phyloP scores from a whole-genome alignment of 2,113 vertebrate genomes.

The Ploceus nigricollis region DNA sequence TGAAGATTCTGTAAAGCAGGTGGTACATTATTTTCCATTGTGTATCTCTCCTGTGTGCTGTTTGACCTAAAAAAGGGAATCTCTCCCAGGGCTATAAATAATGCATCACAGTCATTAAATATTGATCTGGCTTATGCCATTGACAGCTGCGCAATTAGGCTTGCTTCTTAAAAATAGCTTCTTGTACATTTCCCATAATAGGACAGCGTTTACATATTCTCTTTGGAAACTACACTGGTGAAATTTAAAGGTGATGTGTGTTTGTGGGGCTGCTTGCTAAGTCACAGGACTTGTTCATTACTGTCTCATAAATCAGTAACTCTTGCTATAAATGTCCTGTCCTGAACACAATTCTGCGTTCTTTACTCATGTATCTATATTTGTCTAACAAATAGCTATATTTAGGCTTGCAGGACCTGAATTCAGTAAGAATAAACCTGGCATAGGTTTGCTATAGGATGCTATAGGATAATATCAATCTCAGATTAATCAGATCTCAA shows the following conservation, averaged over 20 bases:
- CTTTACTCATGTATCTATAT: background rate
- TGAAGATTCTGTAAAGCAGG: constrained; percentile 38
- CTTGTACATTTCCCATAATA: constrained; percentile 22
- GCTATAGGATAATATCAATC: background rate
- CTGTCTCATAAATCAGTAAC: background rate
- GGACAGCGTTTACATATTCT: constrained; percentile 32
- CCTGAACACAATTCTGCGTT: background rate
- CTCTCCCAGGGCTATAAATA: constrained; percentile 72
- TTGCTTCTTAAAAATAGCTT: constrained; percentile 46
- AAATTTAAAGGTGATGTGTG: constrained; percentile 2
- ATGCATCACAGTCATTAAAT: constrained; percentile 75
- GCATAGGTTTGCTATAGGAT: background rate
- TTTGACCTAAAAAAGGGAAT: constrained; percentile 56
- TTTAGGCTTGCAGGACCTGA: background rate
- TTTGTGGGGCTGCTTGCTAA: background rate
- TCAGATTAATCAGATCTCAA: background rate
- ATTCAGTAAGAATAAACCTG: background rate
- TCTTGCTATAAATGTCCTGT: constrained; percentile 4
- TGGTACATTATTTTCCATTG: constrained; percentile 50
- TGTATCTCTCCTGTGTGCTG: constrained; percentile 21
- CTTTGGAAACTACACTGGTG: constrained; percentile 22
- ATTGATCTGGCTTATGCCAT: constrained; percentile 73
- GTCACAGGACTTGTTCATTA: background rate
- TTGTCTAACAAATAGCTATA: background rate
- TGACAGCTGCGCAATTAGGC: constrained; percentile 61